A percentile compares a stretch with the other conserved stretches of the same genome.
Evolutionary conservation across 37 sponge, comb jelly and placozoan species (phyloP).

Genomic region (Lycopodina hypogea): DNA sequence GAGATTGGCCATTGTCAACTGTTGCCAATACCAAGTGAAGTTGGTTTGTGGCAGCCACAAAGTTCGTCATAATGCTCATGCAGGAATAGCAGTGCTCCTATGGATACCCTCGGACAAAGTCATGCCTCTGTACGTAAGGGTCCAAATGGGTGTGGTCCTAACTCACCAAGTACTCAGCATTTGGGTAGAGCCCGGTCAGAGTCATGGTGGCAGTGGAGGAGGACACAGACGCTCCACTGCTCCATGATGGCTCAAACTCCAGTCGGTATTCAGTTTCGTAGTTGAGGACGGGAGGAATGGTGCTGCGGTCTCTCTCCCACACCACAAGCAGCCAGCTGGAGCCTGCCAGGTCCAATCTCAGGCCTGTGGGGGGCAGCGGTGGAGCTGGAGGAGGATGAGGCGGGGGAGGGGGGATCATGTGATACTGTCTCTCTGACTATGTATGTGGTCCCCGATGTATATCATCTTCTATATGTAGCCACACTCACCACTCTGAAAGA

Average conservation of each 20-base stretch:
- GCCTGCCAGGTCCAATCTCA: background rate
- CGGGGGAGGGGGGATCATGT: background rate
- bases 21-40: too few species aligned
- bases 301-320: background rate
- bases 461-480: background rate
- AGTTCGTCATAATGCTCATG: too few species aligned
- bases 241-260: background rate
- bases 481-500: too few species aligned
- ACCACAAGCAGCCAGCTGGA: background rate
- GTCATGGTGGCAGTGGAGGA: background rate
- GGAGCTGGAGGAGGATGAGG: slow-evolving; percentile 7
- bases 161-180: slow-evolving; percentile 19
- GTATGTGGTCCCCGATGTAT: background rate
- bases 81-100: too few species aligned
- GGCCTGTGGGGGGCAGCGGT: slow-evolving; percentile 14
- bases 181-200: slow-evolving; percentile 25
- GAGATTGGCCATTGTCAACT: too few species aligned
- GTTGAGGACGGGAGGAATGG: background rate
- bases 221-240: background rate
- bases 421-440: too few species aligned
- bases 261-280: slow-evolving; percentile 14
- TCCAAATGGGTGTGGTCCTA: too few species aligned
- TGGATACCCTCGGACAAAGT: too few species aligned
- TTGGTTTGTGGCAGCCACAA: too few species aligned
- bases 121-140: too few species aligned